These are phyloP conservation scores for Styela clava DNA, from an alignment of 23 tunicate species.

Conservation along the genomic window DNA sequence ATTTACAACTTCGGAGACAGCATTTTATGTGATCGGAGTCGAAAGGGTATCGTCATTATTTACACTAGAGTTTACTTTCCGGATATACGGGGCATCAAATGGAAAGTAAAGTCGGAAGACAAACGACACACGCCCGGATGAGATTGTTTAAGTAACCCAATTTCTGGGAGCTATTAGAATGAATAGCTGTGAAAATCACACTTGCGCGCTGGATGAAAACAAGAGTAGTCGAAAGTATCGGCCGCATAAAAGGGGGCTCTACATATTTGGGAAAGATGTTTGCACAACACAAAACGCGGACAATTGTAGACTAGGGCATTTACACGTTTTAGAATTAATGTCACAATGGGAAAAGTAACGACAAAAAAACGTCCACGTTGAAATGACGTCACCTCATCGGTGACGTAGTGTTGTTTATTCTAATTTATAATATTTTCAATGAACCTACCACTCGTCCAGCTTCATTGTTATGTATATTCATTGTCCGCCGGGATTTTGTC, in stretches of 20 bases:
- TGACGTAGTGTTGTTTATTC: no score
- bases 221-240: not conserved
- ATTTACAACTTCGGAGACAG: no score
- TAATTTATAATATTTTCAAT: no score
- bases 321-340: no score
- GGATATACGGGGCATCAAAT: not conserved
- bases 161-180: not conserved
- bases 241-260: not conserved
- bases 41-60: no score
- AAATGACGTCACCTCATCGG: no score
- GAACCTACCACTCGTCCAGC: conserved; percentile 92
- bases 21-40: no score
- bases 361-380: no score
- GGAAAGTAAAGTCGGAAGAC: not conserved
- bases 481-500: conserved; percentile 44
- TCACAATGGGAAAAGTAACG: no score
- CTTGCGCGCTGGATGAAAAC: not conserved
- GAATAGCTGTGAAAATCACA: not conserved
- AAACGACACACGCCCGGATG: not conserved
- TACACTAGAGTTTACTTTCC: not conserved
- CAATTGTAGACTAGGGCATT: no score
- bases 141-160: not conserved
- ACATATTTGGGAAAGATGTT: not conserved
- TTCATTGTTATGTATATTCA: conserved; percentile 96
- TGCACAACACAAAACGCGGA: not conserved